Percentiles rank a stretch among this genome's conserved stretches.
phyloP scores from a whole-genome alignment of 2,888 invertebrate genomes.

The Epinotia brunnichana region DNA sequence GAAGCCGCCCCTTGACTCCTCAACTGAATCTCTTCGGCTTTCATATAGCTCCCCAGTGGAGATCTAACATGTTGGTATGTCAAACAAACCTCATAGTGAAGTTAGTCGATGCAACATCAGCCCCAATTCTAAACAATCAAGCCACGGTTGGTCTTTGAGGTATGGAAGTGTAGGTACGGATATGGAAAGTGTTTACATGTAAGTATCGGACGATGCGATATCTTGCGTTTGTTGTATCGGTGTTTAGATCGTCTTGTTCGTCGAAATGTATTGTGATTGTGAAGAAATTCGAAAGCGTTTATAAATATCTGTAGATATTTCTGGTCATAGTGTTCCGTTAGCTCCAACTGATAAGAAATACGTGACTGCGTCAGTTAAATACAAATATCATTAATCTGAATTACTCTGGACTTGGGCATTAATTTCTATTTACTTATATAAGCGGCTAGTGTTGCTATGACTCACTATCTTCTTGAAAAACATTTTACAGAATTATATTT shows the following conservation, averaged over 20 bases:
- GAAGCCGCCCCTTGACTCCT: conserved; percentile 64
- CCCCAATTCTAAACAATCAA: not conserved
- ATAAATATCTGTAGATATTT: not conserved
- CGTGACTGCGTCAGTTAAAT: conserved; percentile 30
- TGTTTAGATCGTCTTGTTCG: conserved; percentile 6
- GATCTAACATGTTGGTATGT: not conserved
- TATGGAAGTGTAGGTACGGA: too few species aligned
- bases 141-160: not conserved
- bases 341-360: conserved; percentile 20
- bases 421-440: conserved; percentile 7
- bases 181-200: not conserved
- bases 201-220: not conserved
- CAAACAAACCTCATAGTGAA: not conserved
- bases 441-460: conserved; percentile 14
- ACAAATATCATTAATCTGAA: conserved; percentile 25
- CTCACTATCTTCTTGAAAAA: conserved; percentile 26
- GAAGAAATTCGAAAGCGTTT: not conserved
- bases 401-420: conserved; percentile 13
- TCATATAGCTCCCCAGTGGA: conserved; percentile 12
- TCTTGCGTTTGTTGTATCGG: not conserved
- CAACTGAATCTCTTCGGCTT: conserved; percentile 1
- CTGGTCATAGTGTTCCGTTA: not conserved
- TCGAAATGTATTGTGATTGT: conserved; percentile 11
- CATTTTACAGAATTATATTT: conserved; percentile 8
- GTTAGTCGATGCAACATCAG: not conserved